Evolutionary conservation across 2,797 vertebrate species (phyloP).

Genomic region (Chloroceryle inda): DNA sequence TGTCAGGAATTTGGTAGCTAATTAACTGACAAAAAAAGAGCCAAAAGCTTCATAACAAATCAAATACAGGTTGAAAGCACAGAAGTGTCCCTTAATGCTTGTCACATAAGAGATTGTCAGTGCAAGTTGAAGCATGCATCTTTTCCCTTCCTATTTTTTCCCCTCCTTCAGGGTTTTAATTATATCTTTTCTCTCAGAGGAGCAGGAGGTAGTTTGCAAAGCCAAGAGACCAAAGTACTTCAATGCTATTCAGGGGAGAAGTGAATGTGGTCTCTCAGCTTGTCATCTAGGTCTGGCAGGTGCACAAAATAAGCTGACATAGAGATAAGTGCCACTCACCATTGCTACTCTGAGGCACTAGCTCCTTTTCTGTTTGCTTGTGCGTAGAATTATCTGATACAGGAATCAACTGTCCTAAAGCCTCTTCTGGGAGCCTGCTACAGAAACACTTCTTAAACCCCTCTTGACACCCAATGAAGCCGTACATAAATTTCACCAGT

Average conservation of each 20-base stretch:
- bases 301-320: conserved; percentile 63
- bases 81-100: conserved; percentile 54
- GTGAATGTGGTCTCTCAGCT: conserved; percentile 79
- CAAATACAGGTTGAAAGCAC: conserved; percentile 37
- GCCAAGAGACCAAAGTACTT: conserved; percentile 73
- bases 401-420: neutral
- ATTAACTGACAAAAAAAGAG: conserved; percentile 76
- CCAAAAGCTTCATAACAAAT: conserved; percentile 68
- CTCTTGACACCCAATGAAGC: neutral
- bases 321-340: conserved; percentile 77
- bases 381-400: neutral
- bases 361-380: conserved; percentile 54
- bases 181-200: conserved; percentile 67
- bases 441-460: neutral
- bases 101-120: conserved; percentile 55
- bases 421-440: neutral
- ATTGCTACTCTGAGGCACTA: conserved; percentile 30
- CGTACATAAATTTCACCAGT: neutral
- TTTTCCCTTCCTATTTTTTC: conserved; percentile 37
- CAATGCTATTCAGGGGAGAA: conserved; percentile 64
- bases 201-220: conserved; percentile 68
- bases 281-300: conserved; percentile 78
- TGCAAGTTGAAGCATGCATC: conserved; percentile 64
- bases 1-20: conserved; percentile 76
- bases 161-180: conserved; percentile 75